Percentiles rank a stretch among this genome's conserved stretches.
These are phyloP conservation scores for Ylistrum balloti DNA, from an alignment of 1,140 invertebrate genomes.

Conservation along the genomic window DNA sequence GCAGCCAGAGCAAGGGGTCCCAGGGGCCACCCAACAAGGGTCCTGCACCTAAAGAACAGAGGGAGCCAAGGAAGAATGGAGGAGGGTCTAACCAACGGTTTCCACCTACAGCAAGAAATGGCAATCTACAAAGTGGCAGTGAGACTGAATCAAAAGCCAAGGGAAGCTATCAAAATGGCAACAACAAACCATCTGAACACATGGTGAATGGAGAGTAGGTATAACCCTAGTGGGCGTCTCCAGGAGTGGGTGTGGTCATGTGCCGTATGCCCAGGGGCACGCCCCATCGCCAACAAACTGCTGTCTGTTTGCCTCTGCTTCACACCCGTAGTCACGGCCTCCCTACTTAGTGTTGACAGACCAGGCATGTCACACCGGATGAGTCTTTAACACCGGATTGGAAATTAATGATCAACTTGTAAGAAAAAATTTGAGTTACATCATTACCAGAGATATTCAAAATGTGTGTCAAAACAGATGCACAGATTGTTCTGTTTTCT, in stretches of 20 bases:
- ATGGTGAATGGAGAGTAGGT: slow-evolving; percentile 76
- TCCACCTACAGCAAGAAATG: slow-evolving; percentile 55
- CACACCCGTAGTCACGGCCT: slow-evolving; percentile 13
- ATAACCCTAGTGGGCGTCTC: not conserved
- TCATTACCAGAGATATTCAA: not conserved
- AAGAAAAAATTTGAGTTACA: not conserved
- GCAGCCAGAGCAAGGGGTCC: slow-evolving; percentile 56
- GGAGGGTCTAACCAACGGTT: slow-evolving; percentile 31
- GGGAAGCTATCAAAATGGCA: slow-evolving; percentile 65
- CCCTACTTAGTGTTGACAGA: slow-evolving; percentile 26
- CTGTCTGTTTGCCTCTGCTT: slow-evolving; percentile 25
- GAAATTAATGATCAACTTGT: not conserved
- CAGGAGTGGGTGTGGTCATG: not conserved
- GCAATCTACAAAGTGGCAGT: slow-evolving; percentile 68
- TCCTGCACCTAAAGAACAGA: slow-evolving; percentile 66
- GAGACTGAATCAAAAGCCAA: slow-evolving; percentile 73
- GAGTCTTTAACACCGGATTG: slow-evolving; percentile 1
- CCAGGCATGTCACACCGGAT: not conserved
- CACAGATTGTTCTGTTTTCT: not conserved
- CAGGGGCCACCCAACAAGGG: slow-evolving; percentile 56
- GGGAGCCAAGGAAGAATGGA: slow-evolving; percentile 51
- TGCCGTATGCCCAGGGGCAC: not conserved
- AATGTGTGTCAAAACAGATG: not conserved
- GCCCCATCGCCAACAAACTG: not conserved
- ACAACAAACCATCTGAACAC: slow-evolving; percentile 65